Evolutionary conservation across 2,113 vertebrate species (phyloP).

Genomic region (Gymnarchus niloticus): DNA sequence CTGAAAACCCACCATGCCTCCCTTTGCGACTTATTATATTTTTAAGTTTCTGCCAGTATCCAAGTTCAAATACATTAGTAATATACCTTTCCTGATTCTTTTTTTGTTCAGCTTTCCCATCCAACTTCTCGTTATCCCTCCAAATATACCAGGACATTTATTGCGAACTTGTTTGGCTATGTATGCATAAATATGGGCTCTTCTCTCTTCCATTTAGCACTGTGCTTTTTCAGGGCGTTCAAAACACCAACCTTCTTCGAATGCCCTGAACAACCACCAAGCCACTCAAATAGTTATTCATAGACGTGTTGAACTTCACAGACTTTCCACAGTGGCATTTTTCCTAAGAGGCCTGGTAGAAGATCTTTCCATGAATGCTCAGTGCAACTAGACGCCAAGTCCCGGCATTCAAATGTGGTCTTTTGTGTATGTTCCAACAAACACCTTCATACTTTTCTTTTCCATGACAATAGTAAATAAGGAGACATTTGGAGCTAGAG

Average conservation of each 20-base stretch:
- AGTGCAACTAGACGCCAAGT: not conserved
- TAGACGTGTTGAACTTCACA: not conserved
- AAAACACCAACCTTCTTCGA: not conserved
- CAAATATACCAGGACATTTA: not conserved
- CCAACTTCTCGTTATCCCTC: not conserved
- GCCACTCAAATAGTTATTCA: not conserved
- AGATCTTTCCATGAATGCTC: not conserved
- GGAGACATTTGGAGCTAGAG: not conserved
- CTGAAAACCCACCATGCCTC: not conserved
- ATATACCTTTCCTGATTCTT: not conserved
- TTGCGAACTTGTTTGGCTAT: not conserved
- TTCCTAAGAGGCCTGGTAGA: not conserved
- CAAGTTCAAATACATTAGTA: not conserved
- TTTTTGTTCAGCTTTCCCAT: not conserved
- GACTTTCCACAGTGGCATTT: constrained; percentile 2
- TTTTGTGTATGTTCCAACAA: not conserved
- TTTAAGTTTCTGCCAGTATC: too few relatives aligned
- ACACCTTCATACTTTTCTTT: too few relatives aligned
- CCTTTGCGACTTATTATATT: not conserved
- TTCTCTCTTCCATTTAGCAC: not conserved
- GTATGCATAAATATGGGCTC: not conserved
- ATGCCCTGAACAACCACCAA: not conserved
- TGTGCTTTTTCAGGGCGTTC: not conserved
- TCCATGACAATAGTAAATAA: not conserved
- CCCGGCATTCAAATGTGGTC: not conserved